Percentiles rank a stretch among this genome's conserved stretches.
phyloP scores from a whole-genome alignment of 1,140 invertebrate species.

The Metaphire vulgaris region DNA sequence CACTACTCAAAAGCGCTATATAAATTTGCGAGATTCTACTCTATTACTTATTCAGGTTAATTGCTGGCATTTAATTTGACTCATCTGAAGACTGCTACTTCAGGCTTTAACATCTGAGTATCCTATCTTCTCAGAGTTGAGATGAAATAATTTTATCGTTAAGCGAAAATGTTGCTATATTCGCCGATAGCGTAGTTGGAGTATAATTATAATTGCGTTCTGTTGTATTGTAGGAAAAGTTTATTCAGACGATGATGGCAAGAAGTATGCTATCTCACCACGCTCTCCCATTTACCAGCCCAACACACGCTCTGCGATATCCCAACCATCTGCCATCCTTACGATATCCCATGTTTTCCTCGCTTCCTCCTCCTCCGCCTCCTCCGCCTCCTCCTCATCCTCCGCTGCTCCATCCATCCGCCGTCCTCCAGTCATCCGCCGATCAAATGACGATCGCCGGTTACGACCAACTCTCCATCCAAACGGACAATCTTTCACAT shows the following conservation, averaged over 20 bases:
- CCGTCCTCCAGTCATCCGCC: conserved; percentile 34
- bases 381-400: conserved; percentile 38
- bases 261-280: conserved; percentile 39
- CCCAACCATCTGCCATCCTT: conserved; percentile 43
- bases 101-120: too few species aligned
- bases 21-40: too few species aligned
- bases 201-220: too few species aligned
- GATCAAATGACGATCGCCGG: conserved; percentile 32
- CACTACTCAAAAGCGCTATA: too few species aligned
- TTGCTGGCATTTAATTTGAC: too few species aligned
- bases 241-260: conserved; percentile 45
- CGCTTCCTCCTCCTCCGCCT: conserved; percentile 37
- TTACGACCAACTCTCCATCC: background rate
- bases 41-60: too few species aligned
- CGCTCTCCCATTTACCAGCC: conserved; percentile 34
- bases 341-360: conserved; percentile 32
- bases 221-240: too few species aligned
- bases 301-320: conserved; percentile 33
- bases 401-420: background rate
- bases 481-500: conserved; percentile 30
- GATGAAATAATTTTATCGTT: too few species aligned
- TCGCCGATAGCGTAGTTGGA: too few species aligned
- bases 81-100: too few species aligned
- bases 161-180: too few species aligned
- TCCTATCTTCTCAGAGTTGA: too few species aligned